phyloP scores from a whole-genome alignment of 1,140 invertebrate species.

The Kradibia gibbosae region DNA sequence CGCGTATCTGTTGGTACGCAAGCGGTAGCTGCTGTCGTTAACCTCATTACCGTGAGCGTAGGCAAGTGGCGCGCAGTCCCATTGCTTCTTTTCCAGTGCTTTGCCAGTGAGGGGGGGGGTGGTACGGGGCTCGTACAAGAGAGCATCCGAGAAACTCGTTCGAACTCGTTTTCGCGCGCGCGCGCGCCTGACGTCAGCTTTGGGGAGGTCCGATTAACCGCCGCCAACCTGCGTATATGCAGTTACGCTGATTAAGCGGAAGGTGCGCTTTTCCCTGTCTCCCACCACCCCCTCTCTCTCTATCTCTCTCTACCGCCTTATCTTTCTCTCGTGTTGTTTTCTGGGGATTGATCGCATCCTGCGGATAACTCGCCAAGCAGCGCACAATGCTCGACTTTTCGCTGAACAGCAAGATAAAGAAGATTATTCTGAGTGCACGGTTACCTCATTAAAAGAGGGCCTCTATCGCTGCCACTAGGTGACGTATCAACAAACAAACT shows the following conservation, averaged over 20 bases:
- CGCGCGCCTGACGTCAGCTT: constrained; percentile 49
- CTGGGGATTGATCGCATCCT: constrained; percentile 22
- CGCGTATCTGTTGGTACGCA: not conserved
- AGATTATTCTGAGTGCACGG: not conserved
- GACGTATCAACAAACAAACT: not conserved
- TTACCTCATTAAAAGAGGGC: not conserved
- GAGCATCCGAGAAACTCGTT: constrained; percentile 48
- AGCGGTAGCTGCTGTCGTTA: constrained; percentile 53
- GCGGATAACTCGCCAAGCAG: not conserved
- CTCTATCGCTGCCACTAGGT: not conserved
- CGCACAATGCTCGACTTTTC: not conserved
- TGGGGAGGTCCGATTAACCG: constrained; percentile 20
- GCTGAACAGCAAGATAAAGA: not conserved
- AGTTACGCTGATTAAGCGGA: constrained; percentile 27
- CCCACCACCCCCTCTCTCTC: not conserved
- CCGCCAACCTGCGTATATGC: not conserved
- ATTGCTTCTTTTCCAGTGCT: not conserved
- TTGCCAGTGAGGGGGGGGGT: not conserved
- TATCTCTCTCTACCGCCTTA: no score
- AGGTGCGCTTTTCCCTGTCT: not conserved
- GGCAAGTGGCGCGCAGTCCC: constrained; percentile 6
- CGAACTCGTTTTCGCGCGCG: constrained; percentile 51
- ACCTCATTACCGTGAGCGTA: constrained; percentile 53
- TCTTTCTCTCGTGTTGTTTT: not conserved
- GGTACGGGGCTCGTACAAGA: constrained; percentile 1